Evolutionary conservation across 2,113 vertebrate species (phyloP).

Genomic region (Clarias gariepinus): DNA sequence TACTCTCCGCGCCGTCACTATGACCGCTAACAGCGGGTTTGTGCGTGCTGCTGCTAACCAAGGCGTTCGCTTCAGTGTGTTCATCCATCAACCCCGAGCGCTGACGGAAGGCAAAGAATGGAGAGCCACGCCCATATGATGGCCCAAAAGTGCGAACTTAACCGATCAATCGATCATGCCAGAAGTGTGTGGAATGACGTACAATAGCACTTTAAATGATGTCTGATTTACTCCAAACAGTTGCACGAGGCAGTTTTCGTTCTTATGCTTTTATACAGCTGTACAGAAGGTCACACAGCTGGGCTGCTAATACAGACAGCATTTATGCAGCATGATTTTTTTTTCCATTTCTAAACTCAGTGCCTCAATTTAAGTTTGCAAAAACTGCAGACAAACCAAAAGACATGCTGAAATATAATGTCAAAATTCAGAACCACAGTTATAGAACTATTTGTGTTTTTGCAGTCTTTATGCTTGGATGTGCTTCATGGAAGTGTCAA

Average conservation of each 20-base stretch:
- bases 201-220: conserved; percentile 22
- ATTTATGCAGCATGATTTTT: background rate
- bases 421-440: background rate
- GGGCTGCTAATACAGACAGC: conserved; percentile 28
- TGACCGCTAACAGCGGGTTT: conserved; percentile 96
- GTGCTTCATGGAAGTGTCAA: background rate
- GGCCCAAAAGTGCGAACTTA: background rate
- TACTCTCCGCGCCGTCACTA: conserved; percentile 85
- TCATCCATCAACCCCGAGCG: conserved; percentile 91
- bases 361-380: conserved; percentile 38
- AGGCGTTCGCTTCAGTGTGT: conserved; percentile 91
- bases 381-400: conserved; percentile 34
- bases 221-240: background rate
- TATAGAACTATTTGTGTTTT: background rate
- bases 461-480: background rate
- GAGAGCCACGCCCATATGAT: conserved; percentile 78
- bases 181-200: background rate
- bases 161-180: no score
- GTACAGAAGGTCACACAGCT: conserved; percentile 2
- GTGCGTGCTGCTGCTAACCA: conserved; percentile 93
- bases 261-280: background rate
- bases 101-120: conserved; percentile 94
- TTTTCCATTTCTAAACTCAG: conserved; percentile 27
- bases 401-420: background rate
- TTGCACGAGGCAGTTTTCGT: background rate